Base-by-base conservation (phyloP, 92 coral and sea anemone genomes). In the Phenganax subtilis region DNA sequence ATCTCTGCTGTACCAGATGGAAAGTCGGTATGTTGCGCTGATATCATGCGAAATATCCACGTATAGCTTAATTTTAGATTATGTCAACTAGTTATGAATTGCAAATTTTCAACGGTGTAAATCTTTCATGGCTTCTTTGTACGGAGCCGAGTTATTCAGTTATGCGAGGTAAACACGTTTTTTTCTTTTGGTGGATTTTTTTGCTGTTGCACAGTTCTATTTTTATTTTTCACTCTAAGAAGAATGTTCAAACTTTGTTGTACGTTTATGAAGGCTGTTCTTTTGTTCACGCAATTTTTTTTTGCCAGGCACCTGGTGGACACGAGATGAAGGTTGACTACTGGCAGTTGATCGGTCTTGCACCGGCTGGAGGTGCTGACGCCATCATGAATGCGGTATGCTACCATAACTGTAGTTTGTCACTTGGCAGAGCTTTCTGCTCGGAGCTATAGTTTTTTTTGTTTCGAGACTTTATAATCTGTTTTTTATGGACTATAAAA, bases 291-390 rank as follows among this genome's bases (percentile, higher is more conserved):
- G 28, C 67, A 61, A 51, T 20, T 66, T 53, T 29, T n/a, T 25
- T 44, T 64, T 44, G 12, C 85, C 84, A 96, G 99, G 99, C 99
- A 51, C 99, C 99, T 28, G 99, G 99, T 65, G 99, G 99, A 16
- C 99, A 96, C 87, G 99, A 96, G 84, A 96, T 96, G 97, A 89
- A 90, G 74, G 99, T 92, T 75, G 99, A 96, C 84, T 96, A 68
- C 91, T 96, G 99, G 99, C 89, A 92, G 86, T 86, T 96, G 82
- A 77, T 96, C 7, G 99, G 99, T 63, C 91, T 88, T 25, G 92
- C 99, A 64, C 99, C 99, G n/a, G 91, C 99, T 69, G 99, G 99
- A 61, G 99, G 99, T 25, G 89, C 91, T 54, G 99, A 96, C 72
- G 91, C 92, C 84, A 80, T 92, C 47, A 93, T 92, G 72, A 92